Percentiles rank a stretch among this genome's conserved stretches.
These are phyloP conservation scores for Drosophila mojavensis DNA, from an alignment of 1,140 invertebrate genomes.

Conservation along the genomic window DNA sequence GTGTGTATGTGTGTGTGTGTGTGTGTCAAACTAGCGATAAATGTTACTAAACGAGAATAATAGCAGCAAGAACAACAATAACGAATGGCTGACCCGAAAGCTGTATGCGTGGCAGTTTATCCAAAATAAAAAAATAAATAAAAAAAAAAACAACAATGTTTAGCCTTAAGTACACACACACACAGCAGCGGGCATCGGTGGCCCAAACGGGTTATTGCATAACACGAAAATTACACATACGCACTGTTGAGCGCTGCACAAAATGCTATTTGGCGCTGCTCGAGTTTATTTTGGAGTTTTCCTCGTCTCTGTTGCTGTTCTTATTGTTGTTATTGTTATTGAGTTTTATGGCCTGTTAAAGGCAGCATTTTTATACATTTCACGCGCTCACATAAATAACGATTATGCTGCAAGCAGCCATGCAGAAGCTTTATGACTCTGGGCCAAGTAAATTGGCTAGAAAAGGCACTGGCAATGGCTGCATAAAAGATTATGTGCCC, in stretches of 20 bases:
- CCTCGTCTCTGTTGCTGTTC: not conserved
- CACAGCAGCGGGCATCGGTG: slow-evolving; percentile 26
- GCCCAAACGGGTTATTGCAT: slow-evolving; percentile 38
- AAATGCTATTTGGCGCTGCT: slow-evolving; percentile 14
- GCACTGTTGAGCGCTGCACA: slow-evolving; percentile 49
- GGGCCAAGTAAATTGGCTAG: slow-evolving; percentile 59
- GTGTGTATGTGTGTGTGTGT: slow-evolving; percentile 36
- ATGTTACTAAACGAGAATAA: slow-evolving; percentile 75
- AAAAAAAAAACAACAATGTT: slow-evolving; percentile 16
- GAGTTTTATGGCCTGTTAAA: slow-evolving; percentile 66
- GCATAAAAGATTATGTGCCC: slow-evolving; percentile 34
- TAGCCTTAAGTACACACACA: slow-evolving; percentile 50
- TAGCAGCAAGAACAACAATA: slow-evolving; percentile 51
- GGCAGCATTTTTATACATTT: slow-evolving; percentile 76
- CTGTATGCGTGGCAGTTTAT: slow-evolving; percentile 50
- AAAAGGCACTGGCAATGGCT: slow-evolving; percentile 39
- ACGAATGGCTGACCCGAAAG: slow-evolving; percentile 22
- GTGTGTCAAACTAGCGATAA: slow-evolving; percentile 77
- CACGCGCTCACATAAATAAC: slow-evolving; percentile 80
- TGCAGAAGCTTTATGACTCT: slow-evolving; percentile 74
- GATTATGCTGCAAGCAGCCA: slow-evolving; percentile 58
- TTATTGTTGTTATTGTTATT: not conserved
- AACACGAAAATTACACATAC: slow-evolving; percentile 64
- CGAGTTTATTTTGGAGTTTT: slow-evolving; percentile 1
- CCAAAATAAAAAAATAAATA: not conserved